Evolutionary conservation across 2,888 invertebrate genomes (phyloP).

Genomic region (Sarcophaga caerulescens): DNA sequence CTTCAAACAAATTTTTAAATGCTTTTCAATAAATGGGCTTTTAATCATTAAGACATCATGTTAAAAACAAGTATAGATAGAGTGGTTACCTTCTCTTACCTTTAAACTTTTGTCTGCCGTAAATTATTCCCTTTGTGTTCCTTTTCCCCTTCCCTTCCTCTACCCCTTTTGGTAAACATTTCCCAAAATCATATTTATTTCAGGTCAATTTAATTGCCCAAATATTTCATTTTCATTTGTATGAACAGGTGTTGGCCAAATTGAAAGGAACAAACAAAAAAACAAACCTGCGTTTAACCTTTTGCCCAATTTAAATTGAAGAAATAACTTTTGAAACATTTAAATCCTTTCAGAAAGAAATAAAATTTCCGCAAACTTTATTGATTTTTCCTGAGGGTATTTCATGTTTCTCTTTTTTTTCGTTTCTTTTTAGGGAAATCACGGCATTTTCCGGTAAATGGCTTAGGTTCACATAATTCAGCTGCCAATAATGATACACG

Average conservation of each 20-base stretch:
- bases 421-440: conserved; percentile 85
- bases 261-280: neutral
- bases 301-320: neutral
- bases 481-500: conserved; percentile 77
- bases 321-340: neutral
- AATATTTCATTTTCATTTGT: conserved; percentile 6
- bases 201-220: neutral
- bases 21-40: no score
- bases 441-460: conserved; percentile 87
- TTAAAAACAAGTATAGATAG: no score
- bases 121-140: neutral
- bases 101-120: no score
- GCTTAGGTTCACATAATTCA: conserved; percentile 81
- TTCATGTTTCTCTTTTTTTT: conserved; percentile 6
- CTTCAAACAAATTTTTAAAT: no score
- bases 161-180: neutral
- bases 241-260: neutral
- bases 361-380: neutral
- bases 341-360: neutral
- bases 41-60: no score
- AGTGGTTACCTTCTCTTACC: no score
- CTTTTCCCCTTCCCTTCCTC: neutral
- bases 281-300: no score
- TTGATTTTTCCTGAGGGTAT: neutral
- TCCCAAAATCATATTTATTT: neutral